Evolutionary conservation across 2,797 vertebrate genomes (phyloP), one percentile per base, ranked within the genome.

Genomic region (Cirrhinus mrigala): DNA sequence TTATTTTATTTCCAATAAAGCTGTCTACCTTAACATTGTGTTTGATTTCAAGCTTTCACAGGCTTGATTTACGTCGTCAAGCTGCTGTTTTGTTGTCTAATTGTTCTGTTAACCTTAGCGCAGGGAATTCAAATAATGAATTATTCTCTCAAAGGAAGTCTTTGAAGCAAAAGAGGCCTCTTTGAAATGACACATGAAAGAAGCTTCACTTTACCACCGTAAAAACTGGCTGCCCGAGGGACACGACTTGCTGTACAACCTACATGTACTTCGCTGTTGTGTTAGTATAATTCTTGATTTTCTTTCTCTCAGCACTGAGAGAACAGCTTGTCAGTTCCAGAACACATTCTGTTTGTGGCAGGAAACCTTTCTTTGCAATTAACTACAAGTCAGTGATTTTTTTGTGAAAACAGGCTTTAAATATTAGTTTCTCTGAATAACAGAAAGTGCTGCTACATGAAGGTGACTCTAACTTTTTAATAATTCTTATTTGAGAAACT

Each of bases 161-260:
- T 86, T 89, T 85, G 82, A 83, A 86, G 68, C 66, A 37, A 44
- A 22, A 86, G 24, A 84, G 78, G 52, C 46, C 27, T 66, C 85
- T 88, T 91, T 89, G 81, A 89, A 85, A 83, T 79, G 37, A 79
- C 70, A 89, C 87, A 84, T 88, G 84, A 83, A 86, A 87, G 71
- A 80, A 44, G 50, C 44, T 75, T 46, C 68, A 83, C 66, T 86
- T 77, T 58, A 81, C 66, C 16, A 44, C 44, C 29, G 70, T 88
- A 50, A 62, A 83, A 62, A 60, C 75, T 60, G 18, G 16, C n/a
- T 77, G 82, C 68, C 66, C 33, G 24, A 68, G 71, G 46, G 82
- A 85, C 20, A 2, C 29, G 78, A 64, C 56, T 64, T 71, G 48
- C 56, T 79, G 10, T 60, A 22, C 46, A 60, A 44, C 37, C 44